Conservation (phyloP, 2,113 vertebrate genomes). For the Seriola aureovittata region DNA sequence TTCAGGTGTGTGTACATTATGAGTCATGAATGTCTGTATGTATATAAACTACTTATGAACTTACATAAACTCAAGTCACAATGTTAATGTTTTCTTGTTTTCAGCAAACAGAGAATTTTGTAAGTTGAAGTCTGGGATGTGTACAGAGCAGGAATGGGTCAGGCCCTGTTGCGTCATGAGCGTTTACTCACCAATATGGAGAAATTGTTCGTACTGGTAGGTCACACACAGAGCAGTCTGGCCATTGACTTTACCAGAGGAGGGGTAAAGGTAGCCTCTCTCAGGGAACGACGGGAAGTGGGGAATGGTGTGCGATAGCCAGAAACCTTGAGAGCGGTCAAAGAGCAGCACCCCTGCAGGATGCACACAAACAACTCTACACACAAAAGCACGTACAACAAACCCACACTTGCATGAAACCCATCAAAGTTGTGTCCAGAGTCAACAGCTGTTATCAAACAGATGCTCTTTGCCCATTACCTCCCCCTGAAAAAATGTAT, state of each 20-base stretch:
- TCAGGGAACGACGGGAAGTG: slow-evolving; percentile 90
- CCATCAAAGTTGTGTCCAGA: slow-evolving; percentile 19
- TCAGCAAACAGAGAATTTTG: slow-evolving; percentile 19
- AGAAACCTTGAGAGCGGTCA: slow-evolving; percentile 91
- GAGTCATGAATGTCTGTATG: neutral
- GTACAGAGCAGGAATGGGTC: neutral
- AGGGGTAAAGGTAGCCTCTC: slow-evolving; percentile 89
- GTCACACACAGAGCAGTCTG: slow-evolving; percentile 91
- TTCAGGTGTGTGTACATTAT: neutral
- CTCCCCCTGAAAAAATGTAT: slow-evolving; percentile 39
- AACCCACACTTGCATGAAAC: neutral
- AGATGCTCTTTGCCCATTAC: slow-evolving; percentile 68
- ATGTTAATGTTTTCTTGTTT: slow-evolving; percentile 11
- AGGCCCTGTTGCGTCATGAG: slow-evolving; percentile 7
- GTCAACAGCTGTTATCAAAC: slow-evolving; percentile 70
- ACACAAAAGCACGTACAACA: neutral
- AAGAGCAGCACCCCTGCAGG: slow-evolving; percentile 88
- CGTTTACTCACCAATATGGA: slow-evolving; percentile 85
- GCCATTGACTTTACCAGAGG: slow-evolving; percentile 85
- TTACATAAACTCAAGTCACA: neutral
- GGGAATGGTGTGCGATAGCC: slow-evolving; percentile 92
- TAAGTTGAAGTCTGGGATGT: neutral
- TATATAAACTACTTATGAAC: neutral
- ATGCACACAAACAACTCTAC: slow-evolving; percentile 36
- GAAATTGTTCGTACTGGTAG: slow-evolving; percentile 87